These are phyloP conservation scores for Rhinolophus sinicus DNA, from an alignment of 2,113 vertebrate species.

Conservation along the genomic window DNA sequence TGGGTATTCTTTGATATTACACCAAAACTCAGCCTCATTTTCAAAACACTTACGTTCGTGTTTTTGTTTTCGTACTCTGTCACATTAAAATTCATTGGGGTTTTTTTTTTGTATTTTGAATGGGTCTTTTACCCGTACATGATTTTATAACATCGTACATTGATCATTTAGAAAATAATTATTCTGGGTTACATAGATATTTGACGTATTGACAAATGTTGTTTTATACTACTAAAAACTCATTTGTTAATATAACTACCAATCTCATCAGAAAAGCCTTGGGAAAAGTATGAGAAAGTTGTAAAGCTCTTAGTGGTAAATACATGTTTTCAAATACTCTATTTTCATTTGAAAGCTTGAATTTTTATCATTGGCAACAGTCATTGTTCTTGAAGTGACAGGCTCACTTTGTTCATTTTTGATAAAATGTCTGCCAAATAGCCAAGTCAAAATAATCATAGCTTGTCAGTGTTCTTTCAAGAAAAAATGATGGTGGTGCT, in stretches of 20 bases:
- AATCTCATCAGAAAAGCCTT: background rate
- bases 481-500: too few species aligned
- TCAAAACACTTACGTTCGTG: background rate
- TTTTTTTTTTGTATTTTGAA: background rate
- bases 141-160: background rate
- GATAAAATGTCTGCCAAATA: too few species aligned
- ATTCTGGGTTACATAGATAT: background rate
- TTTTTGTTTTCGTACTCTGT: slow-evolving; percentile 3
- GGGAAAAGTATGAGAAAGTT: background rate
- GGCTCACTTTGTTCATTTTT: too few species aligned
- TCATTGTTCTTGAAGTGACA: background rate
- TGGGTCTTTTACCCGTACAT: background rate
- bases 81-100: background rate
- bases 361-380: background rate
- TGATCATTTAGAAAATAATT: slow-evolving; percentile 47
- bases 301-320: background rate
- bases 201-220: slow-evolving; percentile 26
- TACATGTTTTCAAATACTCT: background rate
- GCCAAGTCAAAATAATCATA: too few species aligned
- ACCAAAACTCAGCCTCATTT: background rate
- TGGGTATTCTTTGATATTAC: background rate
- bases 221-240: background rate
- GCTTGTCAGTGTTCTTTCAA: too few species aligned
- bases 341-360: background rate
- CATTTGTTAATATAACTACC: background rate